Evolutionary conservation across 1,140 invertebrate species (phyloP).

Genomic region (Cephus cinctus): DNA sequence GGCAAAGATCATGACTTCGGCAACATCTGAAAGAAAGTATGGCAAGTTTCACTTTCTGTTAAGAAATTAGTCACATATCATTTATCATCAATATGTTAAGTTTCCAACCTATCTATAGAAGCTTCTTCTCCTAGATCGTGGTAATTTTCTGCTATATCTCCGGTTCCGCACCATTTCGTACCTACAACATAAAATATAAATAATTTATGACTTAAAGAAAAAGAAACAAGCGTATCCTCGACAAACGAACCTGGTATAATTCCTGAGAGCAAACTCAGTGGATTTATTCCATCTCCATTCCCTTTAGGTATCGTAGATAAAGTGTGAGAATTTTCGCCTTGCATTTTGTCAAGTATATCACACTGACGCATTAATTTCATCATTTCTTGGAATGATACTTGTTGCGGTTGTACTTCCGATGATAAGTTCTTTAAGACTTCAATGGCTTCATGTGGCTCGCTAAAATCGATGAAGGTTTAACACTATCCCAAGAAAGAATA

Average conservation of each 20-base stretch:
- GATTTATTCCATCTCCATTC: conserved; percentile 57
- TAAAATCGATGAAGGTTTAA: conserved; percentile 51
- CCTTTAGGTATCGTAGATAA: conserved; percentile 43
- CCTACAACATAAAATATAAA: conserved; percentile 55
- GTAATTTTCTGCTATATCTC: conserved; percentile 72
- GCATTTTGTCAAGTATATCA: conserved; percentile 58
- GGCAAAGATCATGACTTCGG: conserved; percentile 78
- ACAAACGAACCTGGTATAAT: conserved; percentile 69
- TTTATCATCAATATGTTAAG: not conserved
- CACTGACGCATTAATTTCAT: conserved; percentile 74
- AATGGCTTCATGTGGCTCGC: conserved; percentile 66
- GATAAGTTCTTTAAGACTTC: conserved; percentile 62
- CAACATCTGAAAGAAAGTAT: conserved; percentile 62
- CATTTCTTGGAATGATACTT: conserved; percentile 70
- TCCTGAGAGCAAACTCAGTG: conserved; percentile 69
- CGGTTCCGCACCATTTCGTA: conserved; percentile 81
- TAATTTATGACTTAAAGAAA: not conserved
- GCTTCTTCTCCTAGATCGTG: conserved; percentile 71
- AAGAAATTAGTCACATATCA: not conserved
- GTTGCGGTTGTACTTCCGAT: conserved; percentile 59
- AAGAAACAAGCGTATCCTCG: not conserved
- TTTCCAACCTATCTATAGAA: conserved; percentile 61
- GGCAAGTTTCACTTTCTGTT: not conserved
- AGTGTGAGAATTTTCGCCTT: conserved; percentile 31
- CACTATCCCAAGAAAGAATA: too few species aligned